Evolutionary conservation across 2,113 vertebrate species (phyloP), one percentile per base, ranked within the genome.

Genomic region (Okapia johnstoni): DNA sequence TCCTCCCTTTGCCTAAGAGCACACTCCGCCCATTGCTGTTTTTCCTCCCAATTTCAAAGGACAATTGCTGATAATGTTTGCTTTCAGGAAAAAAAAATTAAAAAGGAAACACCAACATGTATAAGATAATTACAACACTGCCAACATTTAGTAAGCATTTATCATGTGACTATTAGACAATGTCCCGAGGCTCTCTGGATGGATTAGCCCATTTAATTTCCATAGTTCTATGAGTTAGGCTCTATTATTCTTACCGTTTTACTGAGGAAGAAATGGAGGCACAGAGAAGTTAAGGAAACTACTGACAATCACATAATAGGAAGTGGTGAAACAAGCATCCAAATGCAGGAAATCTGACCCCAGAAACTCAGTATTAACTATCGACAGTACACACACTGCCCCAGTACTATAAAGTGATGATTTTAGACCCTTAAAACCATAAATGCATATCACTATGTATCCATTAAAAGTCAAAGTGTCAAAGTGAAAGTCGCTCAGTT

Each of bases 351-450:
- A 46, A 33, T 81, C 33, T 46, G n/a, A 2, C 23, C 46, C 5
- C 9, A 5, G 63, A 13, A 8, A 81, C 30, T 92, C 43, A 13
- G 1, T 43, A 26, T 40, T 50, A 61, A 33, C 28, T 52, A 40
- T 15, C 12, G 2, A 14, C 12, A 10, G 13, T 14, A 10, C 0
- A 26, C 10, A 2, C 17, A 3, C 7, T 30, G 2, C 11, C 48
- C 3, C 23, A 10, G 3, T 30, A 76, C 23, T 76, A 43, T 17
- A 26, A 0, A 12, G 3, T 43, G 36, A 25, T 76, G 36, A 26
- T 13, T 52, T 10, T 9, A 23, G 70, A 23, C 28, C 57, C 33
- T 91, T 48, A 15, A 66, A 28, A 11, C 40, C 52, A 88, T 14
- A 90, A 61, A 58, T 19, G 16, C 2, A 14, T 9, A 58, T 36